phyloP scores from a whole-genome alignment of 37 sponge, comb jelly and placozoan species.

The Hexactinellida sp. region DNA sequence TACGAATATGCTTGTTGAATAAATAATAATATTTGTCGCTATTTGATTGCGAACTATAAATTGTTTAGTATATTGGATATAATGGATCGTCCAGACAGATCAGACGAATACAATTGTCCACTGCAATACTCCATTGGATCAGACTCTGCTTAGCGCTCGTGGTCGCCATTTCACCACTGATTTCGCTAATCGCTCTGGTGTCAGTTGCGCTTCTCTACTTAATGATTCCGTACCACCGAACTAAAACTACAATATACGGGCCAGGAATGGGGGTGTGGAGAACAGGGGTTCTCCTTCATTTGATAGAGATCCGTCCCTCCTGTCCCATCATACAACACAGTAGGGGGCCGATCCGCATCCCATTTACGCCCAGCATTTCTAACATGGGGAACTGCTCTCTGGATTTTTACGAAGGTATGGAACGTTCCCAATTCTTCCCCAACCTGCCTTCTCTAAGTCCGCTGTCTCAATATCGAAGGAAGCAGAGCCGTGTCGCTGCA shows the following conservation, averaged over 20 bases:
- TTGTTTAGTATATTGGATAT: no score
- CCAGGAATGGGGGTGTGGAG: neutral
- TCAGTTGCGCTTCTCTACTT: neutral
- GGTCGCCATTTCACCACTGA: neutral
- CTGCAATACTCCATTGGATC: neutral
- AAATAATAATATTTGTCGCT: no score
- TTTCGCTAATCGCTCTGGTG: neutral
- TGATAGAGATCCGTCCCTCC: neutral
- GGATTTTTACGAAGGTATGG: neutral
- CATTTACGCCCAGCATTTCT: neutral
- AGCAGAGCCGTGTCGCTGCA: neutral
- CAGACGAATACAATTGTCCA: neutral
- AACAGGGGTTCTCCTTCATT: neutral
- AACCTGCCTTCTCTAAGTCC: neutral
- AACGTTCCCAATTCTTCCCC: neutral
- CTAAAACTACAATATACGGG: neutral
- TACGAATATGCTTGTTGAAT: no score
- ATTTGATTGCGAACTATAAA: no score
- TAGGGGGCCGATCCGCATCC: neutral
- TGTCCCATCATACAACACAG: neutral
- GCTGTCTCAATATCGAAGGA: neutral
- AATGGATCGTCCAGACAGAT: neutral
- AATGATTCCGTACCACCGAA: neutral
- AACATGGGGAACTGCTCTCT: neutral
- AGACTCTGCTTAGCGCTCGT: neutral